phyloP scores from a whole-genome alignment of 2,888 invertebrate genomes.

The Argyra leucocephala region DNA sequence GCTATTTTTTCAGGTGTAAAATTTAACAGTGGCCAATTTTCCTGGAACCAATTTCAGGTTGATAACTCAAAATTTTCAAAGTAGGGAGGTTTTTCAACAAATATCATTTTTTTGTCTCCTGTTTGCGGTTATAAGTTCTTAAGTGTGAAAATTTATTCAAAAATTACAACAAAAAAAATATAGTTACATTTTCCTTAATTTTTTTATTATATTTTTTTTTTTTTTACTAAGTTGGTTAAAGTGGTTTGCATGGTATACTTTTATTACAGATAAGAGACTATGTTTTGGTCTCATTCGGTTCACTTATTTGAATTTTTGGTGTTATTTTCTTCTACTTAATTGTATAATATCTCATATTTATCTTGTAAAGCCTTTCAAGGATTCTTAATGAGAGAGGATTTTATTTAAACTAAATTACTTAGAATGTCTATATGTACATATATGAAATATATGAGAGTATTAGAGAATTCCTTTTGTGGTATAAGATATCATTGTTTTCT shows the following conservation, averaged over 20 bases:
- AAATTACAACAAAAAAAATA: neutral
- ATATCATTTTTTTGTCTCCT: neutral
- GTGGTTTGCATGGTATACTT: neutral
- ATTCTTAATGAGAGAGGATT: neutral
- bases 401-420: neutral
- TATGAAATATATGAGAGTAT: no score
- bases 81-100: no score
- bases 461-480: no score
- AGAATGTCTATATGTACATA: no score
- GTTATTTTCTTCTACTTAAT: neutral
- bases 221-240: neutral
- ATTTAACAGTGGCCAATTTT: no score
- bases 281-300: neutral
- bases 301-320: neutral
- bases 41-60: no score
- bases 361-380: neutral
- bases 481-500: no score
- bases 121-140: neutral
- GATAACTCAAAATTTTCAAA: no score
- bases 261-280: constrained; percentile 3
- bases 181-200: neutral
- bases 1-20: no score
- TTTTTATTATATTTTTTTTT: neutral
- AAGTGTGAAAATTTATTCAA: constrained; percentile 2
- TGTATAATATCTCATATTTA: neutral